These are phyloP conservation scores for Callyntrura guangdongensis DNA, from an alignment of 2,888 invertebrate genomes.

Conservation along the genomic window DNA sequence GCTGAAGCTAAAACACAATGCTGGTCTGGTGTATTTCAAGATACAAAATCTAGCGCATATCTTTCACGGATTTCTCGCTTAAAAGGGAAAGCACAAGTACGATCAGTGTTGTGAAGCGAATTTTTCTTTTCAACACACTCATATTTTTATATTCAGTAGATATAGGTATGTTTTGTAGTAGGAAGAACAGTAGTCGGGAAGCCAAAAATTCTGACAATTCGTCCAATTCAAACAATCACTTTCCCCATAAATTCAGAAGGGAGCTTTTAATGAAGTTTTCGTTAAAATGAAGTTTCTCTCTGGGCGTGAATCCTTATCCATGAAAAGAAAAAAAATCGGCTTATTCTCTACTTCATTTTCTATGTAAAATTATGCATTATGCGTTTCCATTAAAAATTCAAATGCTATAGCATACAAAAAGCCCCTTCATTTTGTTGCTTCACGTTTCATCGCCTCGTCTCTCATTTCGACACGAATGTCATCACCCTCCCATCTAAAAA, in stretches of 20 bases:
- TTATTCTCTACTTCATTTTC: conserved; percentile 27
- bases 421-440: conserved; percentile 37
- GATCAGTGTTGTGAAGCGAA: not conserved
- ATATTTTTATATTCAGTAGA: not conserved
- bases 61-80: conserved; percentile 20
- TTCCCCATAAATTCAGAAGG: conserved; percentile 39
- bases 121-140: conserved; percentile 9
- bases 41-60: not conserved
- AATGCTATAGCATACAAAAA: conserved; percentile 28
- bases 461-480: conserved; percentile 54
- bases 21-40: conserved; percentile 19
- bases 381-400: conserved; percentile 63
- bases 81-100: conserved; percentile 12
- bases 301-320: not conserved
- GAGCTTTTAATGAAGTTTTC: conserved; percentile 39
- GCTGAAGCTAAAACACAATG: not conserved
- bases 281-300: conserved; percentile 21
- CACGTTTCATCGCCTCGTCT: conserved; percentile 42
- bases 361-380: conserved; percentile 63
- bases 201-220: conserved; percentile 35
- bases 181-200: not conserved
- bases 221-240: conserved; percentile 38
- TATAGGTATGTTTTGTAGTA: not conserved
- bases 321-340: not conserved
- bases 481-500: conserved; percentile 35